Conservation (phyloP, 2,113 vertebrate genomes). For the Ondatra zibethicus region DNA sequence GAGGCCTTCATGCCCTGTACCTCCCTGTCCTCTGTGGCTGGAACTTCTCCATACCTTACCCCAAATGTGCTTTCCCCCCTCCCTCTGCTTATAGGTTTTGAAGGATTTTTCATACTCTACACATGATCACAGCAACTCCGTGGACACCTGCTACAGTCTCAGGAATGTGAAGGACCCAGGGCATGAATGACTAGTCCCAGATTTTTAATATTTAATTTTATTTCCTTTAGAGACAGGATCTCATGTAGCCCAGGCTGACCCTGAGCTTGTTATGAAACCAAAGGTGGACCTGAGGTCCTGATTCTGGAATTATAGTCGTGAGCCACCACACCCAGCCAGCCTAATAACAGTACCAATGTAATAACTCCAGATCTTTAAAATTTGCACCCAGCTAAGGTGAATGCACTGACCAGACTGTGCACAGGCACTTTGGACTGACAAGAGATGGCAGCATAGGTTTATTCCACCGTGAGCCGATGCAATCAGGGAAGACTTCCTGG, state of each 20-base stretch:
- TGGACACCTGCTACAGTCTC: not conserved
- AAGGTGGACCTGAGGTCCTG: not conserved
- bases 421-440: not conserved
- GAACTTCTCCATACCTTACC: no score
- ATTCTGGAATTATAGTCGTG: not conserved
- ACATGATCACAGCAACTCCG: rapidly evolving
- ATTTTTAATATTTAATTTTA: not conserved
- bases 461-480: not conserved
- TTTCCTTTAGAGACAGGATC: not conserved
- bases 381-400: not conserved
- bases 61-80: not conserved
- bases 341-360: not conserved
- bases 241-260: not conserved
- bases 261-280: not conserved
- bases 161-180: no score
- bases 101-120: not conserved
- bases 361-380: not conserved
- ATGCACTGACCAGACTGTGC: no score
- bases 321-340: no score
- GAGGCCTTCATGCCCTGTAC: rapidly evolving
- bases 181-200: not conserved
- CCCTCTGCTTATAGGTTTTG: not conserved
- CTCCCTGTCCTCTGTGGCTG: not conserved
- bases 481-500: not conserved
- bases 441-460: rapidly evolving